Base-by-base conservation (phyloP, 2,797 vertebrate species). In the Mus minutoides region DNA sequence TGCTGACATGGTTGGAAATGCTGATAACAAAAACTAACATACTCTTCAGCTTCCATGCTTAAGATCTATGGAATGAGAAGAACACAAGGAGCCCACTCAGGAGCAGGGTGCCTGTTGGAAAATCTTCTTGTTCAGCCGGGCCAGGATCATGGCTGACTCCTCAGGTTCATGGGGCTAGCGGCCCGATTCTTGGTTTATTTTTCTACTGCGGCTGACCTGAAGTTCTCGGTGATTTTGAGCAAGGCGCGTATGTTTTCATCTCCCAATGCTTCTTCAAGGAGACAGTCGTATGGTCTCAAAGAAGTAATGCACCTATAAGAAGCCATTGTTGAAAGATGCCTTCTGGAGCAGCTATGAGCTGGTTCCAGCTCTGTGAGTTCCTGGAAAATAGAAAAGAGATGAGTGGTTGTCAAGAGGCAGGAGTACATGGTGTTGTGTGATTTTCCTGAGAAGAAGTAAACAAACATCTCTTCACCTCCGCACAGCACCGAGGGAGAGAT, bases 61-160 rank as follows among this genome's bases (percentile, higher is more conserved):
- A 31, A 40, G n/a, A 11, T 78, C 60, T 60, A n/a, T 12, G 52
- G 71, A 43, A 58, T 46, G 13, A 13, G 60, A 52, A n/a, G 24
- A 73, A 82, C 40, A 95, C 14, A 22, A 56, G 82, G 43, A 21
- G 37, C 14, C 19, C 13, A 31, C 6, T 84, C 24, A 17, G 0
- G 1, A 76, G 0, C 0, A 3, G n/a, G 49, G 52, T 9, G 17
- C 16, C 3, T 26, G 19, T 24, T 78, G 26, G 56, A 43, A 43
- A 37, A 46, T 34, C 43, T 69, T 11, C 22, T 3, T 89, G 13
- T n/a, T 69, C 26, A n/a, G 6, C 14, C 3, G 21, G 56, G 14
- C 46, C 0, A 0, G 31, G 6, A 37, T 49, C 17, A 0, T 0
- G 3, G 31, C n/a, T 7, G 34, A 8, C 17, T n/a, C 22, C 40